A percentile compares a stretch with the other conserved stretches of the same genome.
These are phyloP conservation scores for Bursaphelenchus okinawaensis DNA, from an alignment of 2,888 invertebrate species.

Conservation along the genomic window DNA sequence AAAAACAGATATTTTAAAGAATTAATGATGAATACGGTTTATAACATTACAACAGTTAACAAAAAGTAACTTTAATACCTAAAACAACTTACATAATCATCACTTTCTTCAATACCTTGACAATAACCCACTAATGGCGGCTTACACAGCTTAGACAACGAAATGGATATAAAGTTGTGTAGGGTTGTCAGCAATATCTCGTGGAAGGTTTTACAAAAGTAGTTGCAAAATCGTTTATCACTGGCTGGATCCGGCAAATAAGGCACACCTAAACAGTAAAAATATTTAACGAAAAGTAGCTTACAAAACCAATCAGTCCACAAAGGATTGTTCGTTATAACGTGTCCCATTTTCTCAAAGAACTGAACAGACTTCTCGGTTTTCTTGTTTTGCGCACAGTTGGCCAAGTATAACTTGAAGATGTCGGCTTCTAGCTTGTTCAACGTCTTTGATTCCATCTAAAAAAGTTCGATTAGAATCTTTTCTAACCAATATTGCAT, in stretches of 20 bases:
- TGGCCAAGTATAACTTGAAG: slow-evolving; percentile 81
- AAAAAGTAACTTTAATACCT: too few species aligned
- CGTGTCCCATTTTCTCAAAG: slow-evolving; percentile 38
- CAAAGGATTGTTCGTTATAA: slow-evolving; percentile 36
- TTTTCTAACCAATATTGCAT: too few species aligned
- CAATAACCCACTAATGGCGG: slow-evolving; percentile 20
- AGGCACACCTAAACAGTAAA: slow-evolving; percentile 72
- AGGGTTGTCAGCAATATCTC: slow-evolving; percentile 83
- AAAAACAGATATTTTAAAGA: too few species aligned
- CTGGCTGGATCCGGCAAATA: slow-evolving; percentile 86
- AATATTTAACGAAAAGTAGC: slow-evolving; percentile 14
- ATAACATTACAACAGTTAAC: too few species aligned
- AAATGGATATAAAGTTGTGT: slow-evolving; percentile 77
- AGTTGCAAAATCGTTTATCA: slow-evolving; percentile 76
- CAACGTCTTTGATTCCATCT: slow-evolving; percentile 36
- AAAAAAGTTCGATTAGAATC: neutral
- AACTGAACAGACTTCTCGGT: slow-evolving; percentile 64
- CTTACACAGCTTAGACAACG: slow-evolving; percentile 1
- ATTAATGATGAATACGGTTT: too few species aligned
- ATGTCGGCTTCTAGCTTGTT: slow-evolving; percentile 76
- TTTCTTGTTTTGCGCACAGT: slow-evolving; percentile 74
- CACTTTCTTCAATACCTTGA: neutral
- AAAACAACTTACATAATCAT: neutral
- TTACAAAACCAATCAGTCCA: slow-evolving; percentile 52
- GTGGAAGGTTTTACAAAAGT: slow-evolving; percentile 89